A percentile compares a stretch with the other conserved stretches of the same genome.
Evolutionary conservation across 2,797 vertebrate species (phyloP).

Genomic region (Muraenolepis orangiensis): DNA sequence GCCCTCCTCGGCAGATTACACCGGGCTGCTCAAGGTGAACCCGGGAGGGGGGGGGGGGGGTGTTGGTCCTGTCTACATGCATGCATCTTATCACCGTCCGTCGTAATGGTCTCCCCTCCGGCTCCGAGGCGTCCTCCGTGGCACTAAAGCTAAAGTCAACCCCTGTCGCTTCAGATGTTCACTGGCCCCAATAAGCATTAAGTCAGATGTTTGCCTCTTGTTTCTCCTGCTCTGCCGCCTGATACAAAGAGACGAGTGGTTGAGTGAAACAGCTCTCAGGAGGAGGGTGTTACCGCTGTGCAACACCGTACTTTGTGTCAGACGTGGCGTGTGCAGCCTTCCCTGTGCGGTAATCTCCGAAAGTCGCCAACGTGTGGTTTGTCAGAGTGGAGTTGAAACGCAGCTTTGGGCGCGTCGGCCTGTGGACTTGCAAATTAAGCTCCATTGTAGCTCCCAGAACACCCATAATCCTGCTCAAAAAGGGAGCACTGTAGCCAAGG

Average conservation of each 20-base stretch:
- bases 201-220: constrained; percentile 49
- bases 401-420: constrained; percentile 53
- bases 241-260: constrained; percentile 57
- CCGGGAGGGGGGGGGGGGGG: no score
- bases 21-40: constrained; percentile 67
- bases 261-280: constrained; percentile 46
- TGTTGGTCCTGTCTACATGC: constrained; percentile 60
- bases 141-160: constrained; percentile 61
- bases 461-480: constrained; percentile 57
- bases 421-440: constrained; percentile 51
- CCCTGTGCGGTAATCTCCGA: constrained; percentile 49
- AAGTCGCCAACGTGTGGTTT: constrained; percentile 38
- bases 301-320: constrained; percentile 64
- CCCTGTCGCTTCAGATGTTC: constrained; percentile 74
- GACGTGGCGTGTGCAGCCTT: constrained; percentile 48
- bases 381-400: constrained; percentile 63
- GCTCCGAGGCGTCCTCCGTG: constrained; percentile 62
- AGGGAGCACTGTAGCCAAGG: constrained; percentile 40
- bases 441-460: constrained; percentile 52
- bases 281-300: constrained; percentile 51
- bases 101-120: constrained; percentile 66
- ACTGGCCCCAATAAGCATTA: constrained; percentile 67
- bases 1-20: constrained; percentile 60
- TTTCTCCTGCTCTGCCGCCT: constrained; percentile 42
- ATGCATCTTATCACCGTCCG: constrained; percentile 65